Evolutionary conservation across 2,797 vertebrate genomes (phyloP), one percentile per base, ranked within the genome.

Genomic region (Ibycter americanus): DNA sequence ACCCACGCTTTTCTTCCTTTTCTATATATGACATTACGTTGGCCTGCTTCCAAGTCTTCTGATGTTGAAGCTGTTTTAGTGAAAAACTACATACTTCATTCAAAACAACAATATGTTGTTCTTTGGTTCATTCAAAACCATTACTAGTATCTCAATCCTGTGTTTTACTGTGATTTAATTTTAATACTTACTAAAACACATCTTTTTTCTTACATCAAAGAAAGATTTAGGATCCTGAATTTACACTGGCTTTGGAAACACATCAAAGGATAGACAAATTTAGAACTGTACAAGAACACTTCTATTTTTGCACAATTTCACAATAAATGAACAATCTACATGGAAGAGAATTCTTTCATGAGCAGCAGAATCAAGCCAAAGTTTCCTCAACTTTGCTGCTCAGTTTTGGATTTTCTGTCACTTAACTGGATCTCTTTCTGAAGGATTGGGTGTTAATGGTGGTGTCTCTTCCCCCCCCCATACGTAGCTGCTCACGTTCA

Each of bases 401-500:
- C n/a, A 8, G 47, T 54, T 51, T 25, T 16, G 19, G 19, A 47
- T 22, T 55, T 61, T 46, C 58, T 34, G 2, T 44, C 47, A 27
- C 42, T 52, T 21, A 5, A 8, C 4, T 1, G 2, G 36, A 44
- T 7, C 58, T 76, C 54, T 10, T 27, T 29, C 49, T n/a, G 73
- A 13, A 46, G 59, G 19, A 12, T 13, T 9, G n/a, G 38, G 12
- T 22, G 58, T 25, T 44, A 40, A 18, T 0, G 5, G 25, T 12
- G 56, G 26, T 51, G 29, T 63, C 56, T 29, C 38, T 27, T 40
- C 52, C 58, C 66, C 62, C 36, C 62, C 36, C 40, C 61, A 10
- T 8, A 8, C 0, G 2, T 4, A 23, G 42, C 56, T 27, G 40
- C 15, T 25, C 20, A 11, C 2, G 26, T 5, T 47, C 1, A 1